These are phyloP conservation scores for Rhinella marina DNA, from an alignment of 2,797 vertebrate species.

Conservation along the genomic window DNA sequence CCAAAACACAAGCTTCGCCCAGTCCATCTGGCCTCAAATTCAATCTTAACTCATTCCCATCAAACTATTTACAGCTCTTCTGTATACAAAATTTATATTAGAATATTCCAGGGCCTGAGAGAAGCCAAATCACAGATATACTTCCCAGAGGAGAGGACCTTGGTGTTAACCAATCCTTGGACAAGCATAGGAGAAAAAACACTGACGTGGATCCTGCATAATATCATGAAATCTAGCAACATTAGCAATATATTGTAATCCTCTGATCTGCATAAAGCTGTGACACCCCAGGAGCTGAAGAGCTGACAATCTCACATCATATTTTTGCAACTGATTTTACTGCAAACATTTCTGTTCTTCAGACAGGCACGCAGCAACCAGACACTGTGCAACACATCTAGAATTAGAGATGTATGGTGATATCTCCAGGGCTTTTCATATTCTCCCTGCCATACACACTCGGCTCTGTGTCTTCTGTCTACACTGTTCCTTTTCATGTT, in stretches of 20 bases:
- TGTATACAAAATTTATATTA: constrained; percentile 50
- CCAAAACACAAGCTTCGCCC: constrained; percentile 26
- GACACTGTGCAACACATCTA: too few species aligned
- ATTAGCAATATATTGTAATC: neutral
- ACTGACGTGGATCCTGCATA: too few species aligned
- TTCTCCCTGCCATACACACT: too few species aligned
- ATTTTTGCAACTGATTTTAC: too few species aligned
- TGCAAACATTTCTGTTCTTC: too few species aligned
- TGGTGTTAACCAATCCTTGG: neutral
- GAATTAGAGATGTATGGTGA: too few species aligned
- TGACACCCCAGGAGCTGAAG: too few species aligned
- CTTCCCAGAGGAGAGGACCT: neutral
- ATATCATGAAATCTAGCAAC: neutral
- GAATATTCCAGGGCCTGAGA: constrained; percentile 40
- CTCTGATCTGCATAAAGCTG: neutral
- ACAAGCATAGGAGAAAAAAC: neutral
- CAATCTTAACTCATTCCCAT: constrained; percentile 38
- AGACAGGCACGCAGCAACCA: too few species aligned
- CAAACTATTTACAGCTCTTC: constrained; percentile 35
- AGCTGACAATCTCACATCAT: too few species aligned
- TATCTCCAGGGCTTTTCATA: too few species aligned
- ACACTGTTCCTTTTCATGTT: too few species aligned
- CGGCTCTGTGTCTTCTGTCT: too few species aligned
- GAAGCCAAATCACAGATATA: constrained; percentile 36
- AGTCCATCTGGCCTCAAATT: constrained; percentile 5